Base-by-base conservation (phyloP, 2,888 invertebrate genomes). In the Capitulum mitella region DNA sequence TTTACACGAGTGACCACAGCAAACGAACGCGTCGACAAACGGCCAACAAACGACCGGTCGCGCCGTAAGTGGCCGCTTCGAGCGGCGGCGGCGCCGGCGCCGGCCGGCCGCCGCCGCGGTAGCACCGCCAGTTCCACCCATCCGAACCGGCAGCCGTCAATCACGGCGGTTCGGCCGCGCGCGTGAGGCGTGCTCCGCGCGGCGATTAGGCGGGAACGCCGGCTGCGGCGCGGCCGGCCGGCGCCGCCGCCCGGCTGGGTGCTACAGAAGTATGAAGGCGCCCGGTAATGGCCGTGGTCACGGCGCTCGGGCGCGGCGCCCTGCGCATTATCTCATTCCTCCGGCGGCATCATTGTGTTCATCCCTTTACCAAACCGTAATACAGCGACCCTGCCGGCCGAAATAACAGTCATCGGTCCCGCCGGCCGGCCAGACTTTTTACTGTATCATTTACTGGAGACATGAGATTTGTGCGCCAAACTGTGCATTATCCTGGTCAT, bases 1-100 rank as follows among this genome's bases (percentile, higher is more conserved):
- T 80, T 81, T 32, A 81, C 80, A 80, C 80, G 79, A 79, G 80
- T 78, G 61, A 54, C 8, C 22, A 14, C 6, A 54, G 26, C 3
- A 54, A 26, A 8, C 26, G 54, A n/a, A n/a, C n/a, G n/a, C n/a
- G n/a, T n/a, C n/a, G n/a, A n/a, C n/a, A n/a, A n/a, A n/a, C n/a
- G n/a, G n/a, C n/a, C n/a, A n/a, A n/a, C n/a, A n/a, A n/a, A n/a
- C n/a, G n/a, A n/a, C n/a, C n/a, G n/a, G n/a, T n/a, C n/a, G n/a
- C n/a, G n/a, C n/a, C n/a, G n/a, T n/a, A 19, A 26, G 54, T 22
- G 26, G 54, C 54, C 19, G 1, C 22, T 19, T 6, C 54, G 12
- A 12, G 54, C 22, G 22, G 0, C 54, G 22, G 54, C 54, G 6
- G 14, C 58, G n/a, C 58, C 29, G 58, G 58, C n/a, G 58, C 2